Evolutionary conservation across 2,888 invertebrate genomes (phyloP), one percentile per base, ranked within the genome.

Genomic region (Argyresthia albistria): DNA sequence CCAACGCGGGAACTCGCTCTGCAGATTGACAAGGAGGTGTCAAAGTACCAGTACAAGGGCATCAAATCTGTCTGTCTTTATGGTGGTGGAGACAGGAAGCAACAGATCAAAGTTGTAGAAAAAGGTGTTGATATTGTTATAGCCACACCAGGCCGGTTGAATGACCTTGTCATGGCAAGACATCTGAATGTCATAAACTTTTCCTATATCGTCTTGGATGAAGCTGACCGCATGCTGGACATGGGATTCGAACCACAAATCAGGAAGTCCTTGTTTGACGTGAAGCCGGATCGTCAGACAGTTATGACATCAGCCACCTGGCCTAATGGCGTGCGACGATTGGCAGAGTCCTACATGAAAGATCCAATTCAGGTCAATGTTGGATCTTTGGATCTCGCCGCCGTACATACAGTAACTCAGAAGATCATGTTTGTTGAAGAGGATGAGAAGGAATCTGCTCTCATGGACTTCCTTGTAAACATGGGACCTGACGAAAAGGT

Each of bases 231-330:
- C 55, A 95, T 95, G 95, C 79, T 95, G 59, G 95, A 95, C 63
- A 93, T 95, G 93, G 95, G 95, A 14, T 95, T 95, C 69, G 95
- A 95, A 65, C 95, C 95, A 3, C 95, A 92, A 89, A 99, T 98
- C 58, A 91, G 95, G 43, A 94, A 94, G 69, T 91, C 94, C 11
- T 79, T 97, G 59, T 87, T 94, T 55, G 92, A 93, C 66, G 91
- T 97, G 16, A 90, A 96, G 52, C 96, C 97, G 8, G 96, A 96
- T 69, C 83, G 97, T 52, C 97, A 98, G 73, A 97, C 97, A n/a
- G 92, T 98, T 0, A 97, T 98, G 97, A 98, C 98, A 0, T 95
- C 95, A 69, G 98, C 98, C 11, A 98, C 98, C 0, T 98, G 98
- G 98, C 98, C 98, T 0, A 82, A 90, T 52, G 95, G 93, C 45